A percentile compares a stretch with the other conserved stretches of the same genome.
Evolutionary conservation across 1,140 invertebrate genomes (phyloP).

Genomic region (Bombus huntii): DNA sequence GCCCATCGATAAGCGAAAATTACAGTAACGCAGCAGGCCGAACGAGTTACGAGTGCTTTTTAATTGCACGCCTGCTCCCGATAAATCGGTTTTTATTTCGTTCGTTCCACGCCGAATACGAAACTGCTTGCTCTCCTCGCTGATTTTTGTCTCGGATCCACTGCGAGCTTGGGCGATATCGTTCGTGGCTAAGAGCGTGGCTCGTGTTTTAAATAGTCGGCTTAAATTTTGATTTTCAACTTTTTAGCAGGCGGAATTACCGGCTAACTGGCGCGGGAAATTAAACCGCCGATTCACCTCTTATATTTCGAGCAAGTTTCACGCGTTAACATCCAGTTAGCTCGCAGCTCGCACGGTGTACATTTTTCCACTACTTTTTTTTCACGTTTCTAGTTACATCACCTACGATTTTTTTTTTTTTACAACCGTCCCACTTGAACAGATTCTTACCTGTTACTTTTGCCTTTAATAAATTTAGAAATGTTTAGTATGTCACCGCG

Average conservation of each 20-base stretch:
- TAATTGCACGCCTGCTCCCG: conserved; percentile 26
- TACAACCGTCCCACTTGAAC: background rate
- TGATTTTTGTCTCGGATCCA: background rate
- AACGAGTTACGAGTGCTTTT: conserved; percentile 37
- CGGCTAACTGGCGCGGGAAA: background rate
- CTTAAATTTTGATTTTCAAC: conserved; percentile 29
- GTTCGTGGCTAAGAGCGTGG: background rate
- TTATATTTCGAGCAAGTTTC: background rate
- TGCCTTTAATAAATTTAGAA: no score
- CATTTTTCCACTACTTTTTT: background rate
- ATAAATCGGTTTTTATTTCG: conserved; percentile 39
- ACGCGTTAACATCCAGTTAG: background rate
- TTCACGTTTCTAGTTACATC: background rate
- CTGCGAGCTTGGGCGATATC: background rate
- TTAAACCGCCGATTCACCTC: background rate
- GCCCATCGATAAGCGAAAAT: conserved; percentile 40
- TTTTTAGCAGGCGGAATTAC: conserved; percentile 2
- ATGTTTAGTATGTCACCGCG: no score
- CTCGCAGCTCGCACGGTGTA: background rate
- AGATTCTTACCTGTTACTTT: no score
- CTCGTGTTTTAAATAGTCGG: background rate
- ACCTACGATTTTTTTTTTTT: background rate
- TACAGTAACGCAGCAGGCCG: conserved; percentile 14
- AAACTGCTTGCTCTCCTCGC: background rate
- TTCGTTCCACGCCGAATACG: background rate